Conservation (phyloP, 2,113 vertebrate genomes). For the Elaphurus davidianus region DNA sequence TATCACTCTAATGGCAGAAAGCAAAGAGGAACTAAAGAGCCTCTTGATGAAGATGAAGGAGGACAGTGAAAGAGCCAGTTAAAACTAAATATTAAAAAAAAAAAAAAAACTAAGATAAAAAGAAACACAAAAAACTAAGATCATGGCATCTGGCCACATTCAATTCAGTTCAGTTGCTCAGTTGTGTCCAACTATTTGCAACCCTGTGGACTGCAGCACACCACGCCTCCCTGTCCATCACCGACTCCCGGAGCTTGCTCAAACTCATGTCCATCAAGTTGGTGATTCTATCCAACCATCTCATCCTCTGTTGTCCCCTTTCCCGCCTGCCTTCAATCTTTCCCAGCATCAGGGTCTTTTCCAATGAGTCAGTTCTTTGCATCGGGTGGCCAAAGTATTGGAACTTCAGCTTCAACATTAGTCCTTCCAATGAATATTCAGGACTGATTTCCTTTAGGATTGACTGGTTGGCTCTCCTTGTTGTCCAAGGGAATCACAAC, state of each 20-base stretch:
- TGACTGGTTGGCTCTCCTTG: background rate
- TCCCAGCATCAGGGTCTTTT: background rate
- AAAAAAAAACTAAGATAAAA: background rate
- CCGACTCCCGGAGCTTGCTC: background rate
- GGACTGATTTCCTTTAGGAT: background rate
- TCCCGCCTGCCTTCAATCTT: background rate
- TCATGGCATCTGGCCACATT: background rate
- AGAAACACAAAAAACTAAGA: background rate
- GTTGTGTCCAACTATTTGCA: background rate
- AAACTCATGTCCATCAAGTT: background rate
- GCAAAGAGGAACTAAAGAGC: background rate
- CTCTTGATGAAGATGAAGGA: background rate
- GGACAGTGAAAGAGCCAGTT: background rate
- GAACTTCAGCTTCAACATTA: background rate
- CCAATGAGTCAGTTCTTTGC: background rate
- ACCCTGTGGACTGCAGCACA: fast-evolving
- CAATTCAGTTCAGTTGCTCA: background rate
- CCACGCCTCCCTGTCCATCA: background rate
- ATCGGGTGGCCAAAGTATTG: background rate
- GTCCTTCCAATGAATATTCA: background rate
- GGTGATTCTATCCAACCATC: background rate
- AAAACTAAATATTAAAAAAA: background rate
- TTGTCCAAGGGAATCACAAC: background rate
- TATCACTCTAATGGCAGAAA: background rate
- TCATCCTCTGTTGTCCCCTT: background rate